Percentiles rank a stretch among this genome's conserved stretches.
Conservation (phyloP, 2,888 invertebrate species). For the Eupithecia tripunctaria region DNA sequence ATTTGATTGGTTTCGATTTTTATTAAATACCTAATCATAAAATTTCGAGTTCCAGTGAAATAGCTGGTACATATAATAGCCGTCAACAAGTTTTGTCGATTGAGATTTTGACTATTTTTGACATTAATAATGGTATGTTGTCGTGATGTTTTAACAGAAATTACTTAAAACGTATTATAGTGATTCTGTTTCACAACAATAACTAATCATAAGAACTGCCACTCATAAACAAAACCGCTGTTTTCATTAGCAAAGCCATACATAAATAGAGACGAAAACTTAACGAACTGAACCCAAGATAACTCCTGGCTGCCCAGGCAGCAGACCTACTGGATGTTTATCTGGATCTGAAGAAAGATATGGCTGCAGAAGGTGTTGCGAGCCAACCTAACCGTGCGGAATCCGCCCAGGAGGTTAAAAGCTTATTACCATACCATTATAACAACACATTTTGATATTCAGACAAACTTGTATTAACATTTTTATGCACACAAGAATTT, state of each 20-base stretch:
- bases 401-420: slow-evolving; percentile 17
- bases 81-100: no score
- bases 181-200: background rate
- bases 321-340: background rate
- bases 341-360: slow-evolving; percentile 7
- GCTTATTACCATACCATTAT: background rate
- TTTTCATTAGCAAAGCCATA: background rate
- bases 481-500: background rate
- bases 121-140: no score
- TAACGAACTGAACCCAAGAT: background rate
- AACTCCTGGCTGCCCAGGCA: background rate
- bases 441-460: background rate
- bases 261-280: background rate
- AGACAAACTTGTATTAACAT: background rate
- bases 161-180: background rate
- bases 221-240: background rate
- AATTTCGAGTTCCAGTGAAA: background rate
- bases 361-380: slow-evolving; percentile 19
- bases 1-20: no score
- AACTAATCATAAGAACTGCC: background rate
- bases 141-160: no score
- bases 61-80: background rate
- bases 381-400: slow-evolving; percentile 16
- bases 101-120: no score
- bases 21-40: no score